Conservation (phyloP, 2,888 invertebrate species). For the Dimorphilus gyrociliatus region DNA sequence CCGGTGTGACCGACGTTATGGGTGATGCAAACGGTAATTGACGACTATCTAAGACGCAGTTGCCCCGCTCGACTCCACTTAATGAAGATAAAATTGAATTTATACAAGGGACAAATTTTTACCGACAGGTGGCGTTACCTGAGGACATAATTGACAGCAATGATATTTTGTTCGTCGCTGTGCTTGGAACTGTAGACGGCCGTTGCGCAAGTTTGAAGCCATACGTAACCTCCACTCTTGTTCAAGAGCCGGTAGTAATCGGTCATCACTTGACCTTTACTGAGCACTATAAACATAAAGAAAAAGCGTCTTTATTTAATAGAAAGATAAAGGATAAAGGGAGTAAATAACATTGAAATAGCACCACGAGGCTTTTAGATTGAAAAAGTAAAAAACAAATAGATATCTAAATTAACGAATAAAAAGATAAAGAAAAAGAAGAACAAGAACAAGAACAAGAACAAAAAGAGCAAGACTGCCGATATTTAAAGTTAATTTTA, state of each 20-base stretch:
- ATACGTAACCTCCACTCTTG: conserved; percentile 85
- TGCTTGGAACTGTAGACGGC: conserved; percentile 88
- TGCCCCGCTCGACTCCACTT: conserved; percentile 72
- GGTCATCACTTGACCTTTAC: conserved; percentile 88
- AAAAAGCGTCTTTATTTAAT: neutral
- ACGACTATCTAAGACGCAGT: conserved; percentile 81
- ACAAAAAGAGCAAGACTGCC: no score
- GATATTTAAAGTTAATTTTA: no score
- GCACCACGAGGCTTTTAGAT: no score
- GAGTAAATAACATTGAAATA: no score
- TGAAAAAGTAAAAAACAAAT: no score
- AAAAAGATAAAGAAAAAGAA: no score
- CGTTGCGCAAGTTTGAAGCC: conserved; percentile 91
- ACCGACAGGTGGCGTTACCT: no score
- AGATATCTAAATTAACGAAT: no score
- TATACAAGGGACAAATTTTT: no score
- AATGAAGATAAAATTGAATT: conserved; percentile 27
- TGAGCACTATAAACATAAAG: conserved; percentile 53
- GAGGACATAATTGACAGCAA: conserved; percentile 89
- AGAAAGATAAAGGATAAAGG: neutral
- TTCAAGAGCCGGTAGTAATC: conserved; percentile 91
- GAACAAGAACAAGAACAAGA: no score
- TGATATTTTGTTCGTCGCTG: conserved; percentile 88
- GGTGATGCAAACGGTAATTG: no score
- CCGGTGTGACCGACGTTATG: no score